Conservation (phyloP, 2,888 invertebrate species). For the Anodontia alba region DNA sequence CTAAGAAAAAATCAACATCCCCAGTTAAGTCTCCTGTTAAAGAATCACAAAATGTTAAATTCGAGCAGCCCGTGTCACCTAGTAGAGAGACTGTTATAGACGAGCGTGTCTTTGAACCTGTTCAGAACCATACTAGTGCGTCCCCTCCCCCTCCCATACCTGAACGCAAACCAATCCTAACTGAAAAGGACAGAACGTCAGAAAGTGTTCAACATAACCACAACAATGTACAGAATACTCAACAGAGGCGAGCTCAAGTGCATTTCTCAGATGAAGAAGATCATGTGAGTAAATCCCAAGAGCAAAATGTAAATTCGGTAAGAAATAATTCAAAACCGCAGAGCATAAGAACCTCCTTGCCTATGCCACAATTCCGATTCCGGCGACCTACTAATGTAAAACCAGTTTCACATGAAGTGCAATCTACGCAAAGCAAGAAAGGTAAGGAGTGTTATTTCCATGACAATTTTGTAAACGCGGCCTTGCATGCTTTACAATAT, state of each 20-base stretch:
- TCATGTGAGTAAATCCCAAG: conserved; percentile 59
- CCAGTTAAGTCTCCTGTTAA: conserved; percentile 43
- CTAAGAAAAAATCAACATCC: conserved; percentile 28
- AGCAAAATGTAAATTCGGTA: conserved; percentile 44
- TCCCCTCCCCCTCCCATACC: conserved; percentile 54
- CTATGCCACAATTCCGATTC: conserved; percentile 60
- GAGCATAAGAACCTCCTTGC: conserved; percentile 57
- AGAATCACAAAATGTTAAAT: conserved; percentile 45
- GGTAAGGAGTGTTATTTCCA: conserved; percentile 45
- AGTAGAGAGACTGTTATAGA: conserved; percentile 46
- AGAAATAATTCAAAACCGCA: conserved; percentile 42
- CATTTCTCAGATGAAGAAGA: conserved; percentile 61
- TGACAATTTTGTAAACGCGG: conserved; percentile 9
- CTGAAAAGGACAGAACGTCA: conserved; percentile 39
- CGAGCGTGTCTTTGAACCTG: conserved; percentile 40
- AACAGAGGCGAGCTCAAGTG: conserved; percentile 48
- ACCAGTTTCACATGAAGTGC: not conserved
- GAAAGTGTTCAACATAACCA: conserved; percentile 25
- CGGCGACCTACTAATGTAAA: conserved; percentile 43
- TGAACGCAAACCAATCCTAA: conserved; percentile 55
- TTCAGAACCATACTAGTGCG: conserved; percentile 52
- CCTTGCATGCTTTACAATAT: conserved; percentile 55
- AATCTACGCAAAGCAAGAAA: conserved; percentile 56
- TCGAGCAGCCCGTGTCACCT: conserved; percentile 47
- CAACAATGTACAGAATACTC: conserved; percentile 18